These are phyloP conservation scores for Adoxophyes honmai DNA, from an alignment of 1,140 invertebrate species.

Conservation along the genomic window DNA sequence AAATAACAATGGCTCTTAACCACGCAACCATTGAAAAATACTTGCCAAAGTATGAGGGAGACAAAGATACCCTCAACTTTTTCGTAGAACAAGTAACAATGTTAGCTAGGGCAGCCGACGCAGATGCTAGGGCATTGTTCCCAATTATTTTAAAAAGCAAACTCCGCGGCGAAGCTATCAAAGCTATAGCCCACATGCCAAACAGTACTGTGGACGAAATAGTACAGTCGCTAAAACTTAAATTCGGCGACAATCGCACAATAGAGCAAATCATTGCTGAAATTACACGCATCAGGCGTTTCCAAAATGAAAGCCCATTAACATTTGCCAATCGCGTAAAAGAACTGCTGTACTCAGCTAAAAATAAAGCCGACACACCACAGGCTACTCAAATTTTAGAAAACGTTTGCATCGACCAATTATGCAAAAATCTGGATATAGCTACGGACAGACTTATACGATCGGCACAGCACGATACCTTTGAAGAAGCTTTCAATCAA, in stretches of 20 bases:
- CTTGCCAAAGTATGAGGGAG: too few relatives aligned
- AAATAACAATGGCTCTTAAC: too few relatives aligned
- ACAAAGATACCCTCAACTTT: too few relatives aligned
- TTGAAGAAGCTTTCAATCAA: not conserved
- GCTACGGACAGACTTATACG: not conserved
- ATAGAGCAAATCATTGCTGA: not conserved
- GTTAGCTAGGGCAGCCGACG: too few relatives aligned
- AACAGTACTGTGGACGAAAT: not conserved
- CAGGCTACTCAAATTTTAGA: not conserved
- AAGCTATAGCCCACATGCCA: too few relatives aligned
- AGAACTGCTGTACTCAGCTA: not conserved
- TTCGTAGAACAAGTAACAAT: too few relatives aligned
- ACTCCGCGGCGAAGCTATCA: too few relatives aligned
- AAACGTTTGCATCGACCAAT: not conserved
- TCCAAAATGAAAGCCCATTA: not conserved
- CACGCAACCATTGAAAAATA: too few relatives aligned
- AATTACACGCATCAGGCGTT: not conserved
- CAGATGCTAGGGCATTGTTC: too few relatives aligned
- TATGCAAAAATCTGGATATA: not conserved
- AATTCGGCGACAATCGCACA: not conserved
- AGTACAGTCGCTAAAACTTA: not conserved
- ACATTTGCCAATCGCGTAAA: not conserved
- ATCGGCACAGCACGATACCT: not conserved
- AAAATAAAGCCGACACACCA: not conserved
- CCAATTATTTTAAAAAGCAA: too few relatives aligned